Evolutionary conservation across 2,113 vertebrate species (phyloP).

Genomic region (Microcebus murinus): DNA sequence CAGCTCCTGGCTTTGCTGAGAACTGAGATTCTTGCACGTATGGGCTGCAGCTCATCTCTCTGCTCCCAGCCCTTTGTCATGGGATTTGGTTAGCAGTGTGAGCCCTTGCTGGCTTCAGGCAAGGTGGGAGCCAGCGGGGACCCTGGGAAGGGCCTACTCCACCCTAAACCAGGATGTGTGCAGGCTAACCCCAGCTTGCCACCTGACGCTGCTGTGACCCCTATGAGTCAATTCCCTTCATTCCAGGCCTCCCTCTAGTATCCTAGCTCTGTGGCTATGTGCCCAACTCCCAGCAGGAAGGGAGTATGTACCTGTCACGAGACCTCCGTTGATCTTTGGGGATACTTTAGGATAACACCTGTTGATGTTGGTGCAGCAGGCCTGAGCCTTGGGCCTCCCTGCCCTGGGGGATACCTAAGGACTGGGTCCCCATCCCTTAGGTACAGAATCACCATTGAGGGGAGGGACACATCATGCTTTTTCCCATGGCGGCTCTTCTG

Average conservation of each 20-base stretch:
- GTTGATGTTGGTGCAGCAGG: neutral
- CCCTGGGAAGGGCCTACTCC: neutral
- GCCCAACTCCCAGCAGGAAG: neutral
- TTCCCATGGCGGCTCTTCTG: neutral
- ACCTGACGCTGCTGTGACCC: neutral
- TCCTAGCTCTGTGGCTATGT: neutral
- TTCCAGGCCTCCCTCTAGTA: neutral
- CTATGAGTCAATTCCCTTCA: slow-evolving; percentile 1
- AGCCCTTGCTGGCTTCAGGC: neutral
- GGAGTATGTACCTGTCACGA: slow-evolving; percentile 41
- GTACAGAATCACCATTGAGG: neutral
- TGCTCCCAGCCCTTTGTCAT: neutral
- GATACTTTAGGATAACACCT: slow-evolving; percentile 47
- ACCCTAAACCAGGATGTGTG: slow-evolving; percentile 70
- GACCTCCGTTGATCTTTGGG: slow-evolving; percentile 18
- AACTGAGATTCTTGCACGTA: neutral
- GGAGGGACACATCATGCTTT: neutral
- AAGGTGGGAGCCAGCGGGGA: neutral
- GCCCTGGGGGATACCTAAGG: neutral
- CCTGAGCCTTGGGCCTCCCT: neutral
- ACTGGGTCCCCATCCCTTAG: neutral
- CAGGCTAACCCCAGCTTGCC: slow-evolving; percentile 33
- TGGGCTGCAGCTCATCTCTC: neutral
- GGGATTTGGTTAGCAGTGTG: neutral
- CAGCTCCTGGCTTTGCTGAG: neutral